Percentiles rank a stretch among this genome's conserved stretches.
Conservation (phyloP, 2,797 vertebrate genomes). For the Apodemus agrarius region DNA sequence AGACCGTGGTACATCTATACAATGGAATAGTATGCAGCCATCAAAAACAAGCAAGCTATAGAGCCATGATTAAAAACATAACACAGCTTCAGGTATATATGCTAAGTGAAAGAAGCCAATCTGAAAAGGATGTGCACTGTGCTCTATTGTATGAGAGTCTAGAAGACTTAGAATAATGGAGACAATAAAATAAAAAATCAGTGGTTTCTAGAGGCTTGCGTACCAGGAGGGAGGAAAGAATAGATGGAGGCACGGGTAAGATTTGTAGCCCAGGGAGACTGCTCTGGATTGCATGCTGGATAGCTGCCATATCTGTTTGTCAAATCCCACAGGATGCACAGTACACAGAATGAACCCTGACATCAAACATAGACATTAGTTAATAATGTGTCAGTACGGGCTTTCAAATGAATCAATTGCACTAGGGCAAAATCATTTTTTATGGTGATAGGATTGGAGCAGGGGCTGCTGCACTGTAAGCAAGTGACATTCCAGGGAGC, state of each 20-base stretch:
- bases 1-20: neutral
- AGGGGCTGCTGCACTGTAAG: neutral
- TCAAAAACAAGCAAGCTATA: conserved; percentile 28
- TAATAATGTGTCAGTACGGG: neutral
- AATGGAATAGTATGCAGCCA: neutral
- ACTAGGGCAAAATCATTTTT: neutral
- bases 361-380: neutral
- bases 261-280: neutral
- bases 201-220: neutral
- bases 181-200: neutral
- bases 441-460: neutral
- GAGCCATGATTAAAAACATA: neutral
- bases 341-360: neutral
- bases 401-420: neutral
- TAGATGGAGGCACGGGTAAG: neutral
- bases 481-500: neutral
- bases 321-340: neutral
- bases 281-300: neutral
- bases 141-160: neutral
- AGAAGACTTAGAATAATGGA: neutral
- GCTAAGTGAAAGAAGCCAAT: neutral
- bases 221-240: neutral
- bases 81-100: neutral
- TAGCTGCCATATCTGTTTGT: neutral
- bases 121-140: neutral